Evolutionary conservation across 2,888 invertebrate genomes (phyloP).

Genomic region (Yponomeuta sedellus): DNA sequence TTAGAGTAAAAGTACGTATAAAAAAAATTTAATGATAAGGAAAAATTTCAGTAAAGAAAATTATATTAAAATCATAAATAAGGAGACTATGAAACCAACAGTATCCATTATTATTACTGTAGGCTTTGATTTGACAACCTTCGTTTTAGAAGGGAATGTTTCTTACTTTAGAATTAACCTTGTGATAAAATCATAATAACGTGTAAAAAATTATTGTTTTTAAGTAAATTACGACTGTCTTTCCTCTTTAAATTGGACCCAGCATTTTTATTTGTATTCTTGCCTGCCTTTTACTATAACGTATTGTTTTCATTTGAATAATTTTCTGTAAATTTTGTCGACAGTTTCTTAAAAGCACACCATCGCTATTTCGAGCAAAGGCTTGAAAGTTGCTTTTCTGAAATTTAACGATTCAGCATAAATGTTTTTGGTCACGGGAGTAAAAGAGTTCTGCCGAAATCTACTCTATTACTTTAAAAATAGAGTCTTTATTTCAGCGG

Average conservation of each 20-base stretch:
- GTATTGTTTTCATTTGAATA: too few species aligned
- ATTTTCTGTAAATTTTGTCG: too few species aligned
- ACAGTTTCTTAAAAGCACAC: not conserved
- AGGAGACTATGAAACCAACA: not conserved
- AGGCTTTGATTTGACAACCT: conserved; percentile 19
- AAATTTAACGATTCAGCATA: not conserved
- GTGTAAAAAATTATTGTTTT: conserved; percentile 2
- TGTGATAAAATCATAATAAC: conserved; percentile 18
- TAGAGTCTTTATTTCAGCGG: not conserved
- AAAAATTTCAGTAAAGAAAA: conserved; percentile 8
- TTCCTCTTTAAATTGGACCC: not conserved
- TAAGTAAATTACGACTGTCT: conserved; percentile 4
- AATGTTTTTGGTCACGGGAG: not conserved
- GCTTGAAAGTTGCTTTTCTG: not conserved
- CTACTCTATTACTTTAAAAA: conserved; percentile 5
- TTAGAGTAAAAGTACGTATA: not conserved
- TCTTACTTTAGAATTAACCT: conserved; percentile 1
- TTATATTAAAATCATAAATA: not conserved
- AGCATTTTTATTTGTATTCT: not conserved
- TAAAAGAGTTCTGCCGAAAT: not conserved
- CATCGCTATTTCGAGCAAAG: not conserved
- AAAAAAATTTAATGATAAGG: not conserved
- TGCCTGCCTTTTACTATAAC: not conserved
- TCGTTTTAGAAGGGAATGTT: conserved; percentile 29
- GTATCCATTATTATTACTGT: conserved; percentile 1